Evolutionary conservation across 2,113 vertebrate genomes (phyloP).

Genomic region (Hiodon tergisus): DNA sequence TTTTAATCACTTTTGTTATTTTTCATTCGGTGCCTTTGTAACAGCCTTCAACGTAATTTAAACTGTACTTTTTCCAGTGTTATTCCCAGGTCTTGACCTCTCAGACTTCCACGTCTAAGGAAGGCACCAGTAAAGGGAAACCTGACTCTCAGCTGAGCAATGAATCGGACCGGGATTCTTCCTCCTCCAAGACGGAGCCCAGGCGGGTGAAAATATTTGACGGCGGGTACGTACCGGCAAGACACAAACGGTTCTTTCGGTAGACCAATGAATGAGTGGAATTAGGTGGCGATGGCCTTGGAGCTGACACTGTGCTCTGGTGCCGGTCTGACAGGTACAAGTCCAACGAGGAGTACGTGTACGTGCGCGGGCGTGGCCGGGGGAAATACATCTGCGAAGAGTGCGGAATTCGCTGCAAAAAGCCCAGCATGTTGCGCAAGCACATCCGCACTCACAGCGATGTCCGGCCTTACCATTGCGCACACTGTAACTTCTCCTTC

Average conservation of each 20-base stretch:
- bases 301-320: background rate
- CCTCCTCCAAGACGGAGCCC: conserved; percentile 78
- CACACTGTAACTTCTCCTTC: conserved; percentile 96
- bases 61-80: conserved; percentile 1
- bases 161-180: conserved; percentile 82
- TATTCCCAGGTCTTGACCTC: conserved; percentile 46
- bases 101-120: conserved; percentile 67
- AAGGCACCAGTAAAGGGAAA: conserved; percentile 75
- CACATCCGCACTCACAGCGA: conserved; percentile 97
- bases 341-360: conserved; percentile 97
- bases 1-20: too few species aligned
- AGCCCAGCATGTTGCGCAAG: conserved; percentile 97
- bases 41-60: background rate
- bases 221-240: conserved; percentile 78
- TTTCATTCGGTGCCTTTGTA: background rate
- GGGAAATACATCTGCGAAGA: conserved; percentile 98
- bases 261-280: background rate
- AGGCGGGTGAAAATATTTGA: conserved; percentile 97
- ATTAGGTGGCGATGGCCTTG: background rate
- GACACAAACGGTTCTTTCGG: background rate
- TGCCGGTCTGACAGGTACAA: conserved; percentile 71
- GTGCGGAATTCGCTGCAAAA: conserved; percentile 97
- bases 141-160: conserved; percentile 71
- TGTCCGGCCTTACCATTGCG: conserved; percentile 92
- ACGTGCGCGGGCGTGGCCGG: conserved; percentile 89